Evolutionary conservation across 2,888 invertebrate species (phyloP).

Genomic region (Cheilosia vernalis): DNA sequence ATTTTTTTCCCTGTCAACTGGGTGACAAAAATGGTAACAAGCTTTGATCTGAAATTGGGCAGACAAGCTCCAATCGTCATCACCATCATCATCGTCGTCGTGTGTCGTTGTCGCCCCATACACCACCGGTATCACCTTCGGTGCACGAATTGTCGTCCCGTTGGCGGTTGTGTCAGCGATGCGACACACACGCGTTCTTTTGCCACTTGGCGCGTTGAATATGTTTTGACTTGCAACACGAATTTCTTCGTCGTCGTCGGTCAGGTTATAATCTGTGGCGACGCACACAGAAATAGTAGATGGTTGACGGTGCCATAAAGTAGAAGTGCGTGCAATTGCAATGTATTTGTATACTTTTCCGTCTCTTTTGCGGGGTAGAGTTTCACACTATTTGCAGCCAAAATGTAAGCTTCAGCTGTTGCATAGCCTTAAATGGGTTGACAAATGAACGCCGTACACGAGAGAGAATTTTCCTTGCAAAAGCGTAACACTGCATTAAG

Average conservation of each 20-base stretch:
- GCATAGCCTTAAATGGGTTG: slow-evolving; percentile 5
- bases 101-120: slow-evolving; percentile 2
- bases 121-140: slow-evolving; percentile 10
- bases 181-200: slow-evolving; percentile 56
- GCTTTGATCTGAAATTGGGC: slow-evolving; percentile 46
- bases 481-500: slow-evolving; percentile 5
- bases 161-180: slow-evolving; percentile 15
- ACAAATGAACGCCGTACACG: not conserved
- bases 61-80: slow-evolving; percentile 35
- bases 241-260: slow-evolving; percentile 35
- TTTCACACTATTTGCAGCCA: slow-evolving; percentile 21
- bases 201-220: slow-evolving; percentile 48
- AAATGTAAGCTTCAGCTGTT: not conserved
- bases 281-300: slow-evolving; percentile 1
- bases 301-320: not conserved
- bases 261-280: slow-evolving; percentile 30
- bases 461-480: not conserved
- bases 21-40: slow-evolving; percentile 64
- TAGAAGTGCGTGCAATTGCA: slow-evolving; percentile 10
- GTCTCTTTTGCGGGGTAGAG: not conserved
- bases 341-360: not conserved
- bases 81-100: slow-evolving; percentile 5
- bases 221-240: slow-evolving; percentile 33
- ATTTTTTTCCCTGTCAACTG: slow-evolving; percentile 12
- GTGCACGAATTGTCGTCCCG: slow-evolving; percentile 38